Evolutionary conservation across 1,140 invertebrate species (phyloP).

Genomic region (Zaprionus gabonicus): DNA sequence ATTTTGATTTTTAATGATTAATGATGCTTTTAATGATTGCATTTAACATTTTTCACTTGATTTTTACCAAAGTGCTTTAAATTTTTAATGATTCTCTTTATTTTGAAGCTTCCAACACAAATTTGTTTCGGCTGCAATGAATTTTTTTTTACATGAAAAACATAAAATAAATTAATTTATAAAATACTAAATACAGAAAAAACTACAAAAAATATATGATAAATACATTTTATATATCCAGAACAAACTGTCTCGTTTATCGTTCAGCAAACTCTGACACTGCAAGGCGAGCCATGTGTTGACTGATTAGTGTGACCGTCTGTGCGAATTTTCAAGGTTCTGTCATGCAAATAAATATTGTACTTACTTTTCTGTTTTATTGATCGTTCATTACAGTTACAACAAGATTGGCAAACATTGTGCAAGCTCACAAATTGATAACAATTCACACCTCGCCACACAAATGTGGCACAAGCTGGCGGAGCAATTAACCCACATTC

Average conservation of each 20-base stretch:
- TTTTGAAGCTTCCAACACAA: neutral
- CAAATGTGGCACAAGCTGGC: conserved; percentile 55
- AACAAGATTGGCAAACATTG: conserved; percentile 52
- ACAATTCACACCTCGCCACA: conserved; percentile 69
- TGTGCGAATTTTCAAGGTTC: conserved; percentile 11
- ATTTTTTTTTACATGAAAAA: no score
- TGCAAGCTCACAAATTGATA: conserved; percentile 59
- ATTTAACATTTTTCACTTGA: neutral
- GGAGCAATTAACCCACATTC: conserved; percentile 46
- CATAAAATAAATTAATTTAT: neutral
- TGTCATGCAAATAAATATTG: neutral
- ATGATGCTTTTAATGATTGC: neutral
- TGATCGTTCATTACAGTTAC: conserved; percentile 25
- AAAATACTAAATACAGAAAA: neutral
- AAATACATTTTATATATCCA: neutral
- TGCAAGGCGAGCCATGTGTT: neutral
- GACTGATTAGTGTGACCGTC: neutral
- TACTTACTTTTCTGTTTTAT: neutral
- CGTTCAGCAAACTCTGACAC: neutral
- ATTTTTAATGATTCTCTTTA: neutral
- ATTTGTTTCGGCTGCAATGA: no score
- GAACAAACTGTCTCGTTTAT: neutral
- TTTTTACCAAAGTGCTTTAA: neutral
- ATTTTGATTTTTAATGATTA: neutral
- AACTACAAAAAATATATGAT: neutral